Percentiles rank a stretch among this genome's conserved stretches.
phyloP scores from a whole-genome alignment of 2,113 vertebrate genomes.

The Tiliqua scincoides region DNA sequence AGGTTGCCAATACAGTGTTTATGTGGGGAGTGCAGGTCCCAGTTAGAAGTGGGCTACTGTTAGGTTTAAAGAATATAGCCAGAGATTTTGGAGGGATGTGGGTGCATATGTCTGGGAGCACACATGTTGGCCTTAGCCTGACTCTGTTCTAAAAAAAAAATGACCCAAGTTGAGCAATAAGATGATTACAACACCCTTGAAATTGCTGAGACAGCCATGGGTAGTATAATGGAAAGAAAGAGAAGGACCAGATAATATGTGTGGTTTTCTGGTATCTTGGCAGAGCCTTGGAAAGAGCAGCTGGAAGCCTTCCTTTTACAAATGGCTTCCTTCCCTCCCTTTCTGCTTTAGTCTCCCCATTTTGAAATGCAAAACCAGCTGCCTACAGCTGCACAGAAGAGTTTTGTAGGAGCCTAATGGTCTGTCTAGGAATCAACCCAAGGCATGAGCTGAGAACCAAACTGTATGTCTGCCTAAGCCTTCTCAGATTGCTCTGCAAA shows the following conservation, averaged over 20 bases:
- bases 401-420: neutral
- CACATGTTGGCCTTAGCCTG: neutral
- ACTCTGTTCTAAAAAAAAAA: neutral
- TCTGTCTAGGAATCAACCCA: neutral
- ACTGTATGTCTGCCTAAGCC: neutral
- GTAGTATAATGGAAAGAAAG: neutral
- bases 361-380: neutral
- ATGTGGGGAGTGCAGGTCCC: no score
- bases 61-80: no score
- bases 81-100: neutral
- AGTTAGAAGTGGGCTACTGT: no score
- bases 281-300: constrained; percentile 12
- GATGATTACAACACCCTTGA: neutral
- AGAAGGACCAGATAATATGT: neutral
- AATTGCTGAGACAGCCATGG: neutral
- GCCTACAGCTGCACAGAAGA: neutral
- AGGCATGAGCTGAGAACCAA: neutral
- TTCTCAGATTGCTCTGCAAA: neutral
- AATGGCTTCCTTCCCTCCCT: constrained; percentile 1
- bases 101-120: no score
- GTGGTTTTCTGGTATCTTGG: neutral
- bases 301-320: constrained; percentile 8
- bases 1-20: no score
- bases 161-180: neutral
- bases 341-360: neutral